phyloP scores from a whole-genome alignment of 1,140 invertebrate genomes.

The Colletes latitarsis region DNA sequence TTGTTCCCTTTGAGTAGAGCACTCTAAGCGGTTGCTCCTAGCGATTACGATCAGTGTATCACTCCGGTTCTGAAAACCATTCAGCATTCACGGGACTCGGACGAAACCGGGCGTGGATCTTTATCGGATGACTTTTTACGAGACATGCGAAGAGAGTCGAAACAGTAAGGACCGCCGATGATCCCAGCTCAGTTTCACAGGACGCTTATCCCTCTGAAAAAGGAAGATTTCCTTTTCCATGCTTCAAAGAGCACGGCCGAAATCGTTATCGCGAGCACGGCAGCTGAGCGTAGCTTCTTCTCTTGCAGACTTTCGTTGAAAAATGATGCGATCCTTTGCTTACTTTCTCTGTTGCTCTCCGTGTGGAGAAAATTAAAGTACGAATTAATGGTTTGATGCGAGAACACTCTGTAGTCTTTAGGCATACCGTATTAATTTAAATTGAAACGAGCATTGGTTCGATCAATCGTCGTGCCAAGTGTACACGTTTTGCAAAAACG shows the following conservation, averaged over 20 bases:
- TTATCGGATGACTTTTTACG: constrained; percentile 59
- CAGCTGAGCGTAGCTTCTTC: neutral
- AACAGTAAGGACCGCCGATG: constrained; percentile 18
- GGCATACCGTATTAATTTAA: too few species aligned
- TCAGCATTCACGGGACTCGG: constrained; percentile 24
- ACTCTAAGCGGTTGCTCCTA: too few species aligned
- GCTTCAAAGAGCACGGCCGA: constrained; percentile 54
- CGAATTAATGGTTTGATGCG: too few species aligned
- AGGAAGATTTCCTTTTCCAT: constrained; percentile 32
- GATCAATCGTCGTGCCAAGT: too few species aligned
- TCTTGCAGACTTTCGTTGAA: too few species aligned
- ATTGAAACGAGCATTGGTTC: too few species aligned
- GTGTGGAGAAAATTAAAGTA: too few species aligned
- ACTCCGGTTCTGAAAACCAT: constrained; percentile 37
- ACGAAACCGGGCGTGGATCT: constrained; percentile 46
- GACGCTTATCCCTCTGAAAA: constrained; percentile 6
- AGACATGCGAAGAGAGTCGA: constrained; percentile 16
- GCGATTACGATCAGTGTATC: constrained; percentile 27
- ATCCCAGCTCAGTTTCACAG: constrained; percentile 35
- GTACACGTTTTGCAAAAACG: too few species aligned
- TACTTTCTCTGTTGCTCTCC: too few species aligned
- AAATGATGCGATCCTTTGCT: too few species aligned
- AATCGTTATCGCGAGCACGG: constrained; percentile 35
- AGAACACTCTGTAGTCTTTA: too few species aligned
- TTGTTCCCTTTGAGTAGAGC: neutral